phyloP scores from a whole-genome alignment of 2,113 vertebrate species.

The Mus musculus region GRCm39 chr11:51394001-51394500 shows the following conservation, averaged over 20 bases:
- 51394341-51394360: background rate
- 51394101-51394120: background rate
- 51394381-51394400: background rate
- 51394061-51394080: background rate
- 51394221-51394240: background rate
- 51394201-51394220: background rate
- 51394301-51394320: background rate
- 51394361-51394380: background rate
- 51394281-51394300: background rate
- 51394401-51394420: background rate
- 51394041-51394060: background rate
- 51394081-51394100: background rate
- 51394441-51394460: too few species aligned
- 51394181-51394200: background rate
- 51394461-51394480: background rate
- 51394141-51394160: background rate
- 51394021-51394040: background rate
- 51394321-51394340: background rate
- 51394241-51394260: background rate
- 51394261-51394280: background rate
- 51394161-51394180: background rate
- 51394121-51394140: background rate
- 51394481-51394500: fast-evolving
- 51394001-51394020: background rate
- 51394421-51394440: background rate